A percentile compares a stretch with the other conserved stretches of the same genome.
Evolutionary conservation across 2,888 invertebrate species (phyloP).

Genomic region (Pterostichus niger): DNA sequence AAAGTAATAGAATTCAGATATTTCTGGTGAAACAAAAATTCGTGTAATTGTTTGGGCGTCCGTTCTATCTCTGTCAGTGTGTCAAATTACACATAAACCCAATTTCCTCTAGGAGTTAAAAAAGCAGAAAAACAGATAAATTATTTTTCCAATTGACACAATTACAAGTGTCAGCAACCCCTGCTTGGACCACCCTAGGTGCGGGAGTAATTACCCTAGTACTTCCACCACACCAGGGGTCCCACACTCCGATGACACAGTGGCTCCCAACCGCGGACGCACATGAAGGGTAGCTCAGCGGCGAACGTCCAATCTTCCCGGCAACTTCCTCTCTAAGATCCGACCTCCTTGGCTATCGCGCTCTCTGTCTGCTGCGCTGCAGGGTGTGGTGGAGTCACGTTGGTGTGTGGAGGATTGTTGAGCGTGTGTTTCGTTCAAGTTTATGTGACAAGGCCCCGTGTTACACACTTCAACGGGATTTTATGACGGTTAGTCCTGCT

Average conservation of each 20-base stretch:
- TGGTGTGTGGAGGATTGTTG: neutral
- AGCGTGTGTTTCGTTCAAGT: slow-evolving; percentile 73
- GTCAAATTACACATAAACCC: slow-evolving; percentile 2
- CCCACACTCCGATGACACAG: slow-evolving; percentile 37
- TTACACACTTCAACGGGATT: slow-evolving; percentile 77
- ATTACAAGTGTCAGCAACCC: slow-evolving; percentile 59
- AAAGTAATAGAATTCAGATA: too few relatives aligned
- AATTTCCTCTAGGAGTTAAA: neutral
- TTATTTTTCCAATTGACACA: slow-evolving; percentile 59
- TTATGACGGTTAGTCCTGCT: slow-evolving; percentile 75
- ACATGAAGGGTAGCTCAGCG: neutral
- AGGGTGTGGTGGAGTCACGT: slow-evolving; percentile 1
- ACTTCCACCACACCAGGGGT: slow-evolving; percentile 55
- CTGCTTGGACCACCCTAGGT: slow-evolving; percentile 58
- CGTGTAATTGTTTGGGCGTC: neutral
- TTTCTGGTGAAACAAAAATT: too few relatives aligned
- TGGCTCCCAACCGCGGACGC: slow-evolving; percentile 25
- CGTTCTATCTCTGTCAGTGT: slow-evolving; percentile 9
- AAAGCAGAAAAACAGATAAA: slow-evolving; percentile 35
- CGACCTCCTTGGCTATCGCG: neutral
- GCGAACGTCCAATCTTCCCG: slow-evolving; percentile 3
- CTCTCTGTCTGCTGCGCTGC: slow-evolving; percentile 45
- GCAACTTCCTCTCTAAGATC: neutral
- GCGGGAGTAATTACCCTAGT: slow-evolving; percentile 62
- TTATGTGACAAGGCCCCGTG: slow-evolving; percentile 77